A percentile compares a stretch with the other conserved stretches of the same genome.
These are phyloP conservation scores for Scolanthus callimorphus DNA, from an alignment of 92 coral and sea anemone species.

Conservation along the genomic window DNA sequence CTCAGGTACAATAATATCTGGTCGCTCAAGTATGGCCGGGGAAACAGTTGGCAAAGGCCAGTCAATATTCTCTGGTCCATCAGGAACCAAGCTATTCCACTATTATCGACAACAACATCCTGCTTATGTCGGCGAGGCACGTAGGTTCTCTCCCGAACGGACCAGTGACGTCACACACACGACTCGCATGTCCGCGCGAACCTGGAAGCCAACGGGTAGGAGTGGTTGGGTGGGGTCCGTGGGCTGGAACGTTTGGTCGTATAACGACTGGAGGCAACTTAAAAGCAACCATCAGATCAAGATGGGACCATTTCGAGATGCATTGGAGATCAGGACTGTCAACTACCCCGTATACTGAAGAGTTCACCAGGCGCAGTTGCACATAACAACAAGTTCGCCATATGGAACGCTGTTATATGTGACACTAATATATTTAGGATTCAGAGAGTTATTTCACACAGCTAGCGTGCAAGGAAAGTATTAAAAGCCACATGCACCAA, in stretches of 20 bases:
- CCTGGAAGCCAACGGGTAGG: constrained; percentile 42
- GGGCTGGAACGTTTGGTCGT: constrained; percentile 86
- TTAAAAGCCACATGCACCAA: too few species aligned
- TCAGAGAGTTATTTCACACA: too few species aligned
- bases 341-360: constrained; percentile 58
- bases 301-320: constrained; percentile 55
- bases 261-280: constrained; percentile 72
- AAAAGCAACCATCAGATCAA: constrained; percentile 63
- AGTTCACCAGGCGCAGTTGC: background rate
- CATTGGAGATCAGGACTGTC: constrained; percentile 34
- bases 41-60: constrained; percentile 52
- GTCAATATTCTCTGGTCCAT: constrained; percentile 71
- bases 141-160: constrained; percentile 44
- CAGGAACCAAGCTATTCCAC: constrained; percentile 52
- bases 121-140: constrained; percentile 46
- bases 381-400: too few species aligned
- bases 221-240: constrained; percentile 64
- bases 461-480: too few species aligned
- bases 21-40: constrained; percentile 37
- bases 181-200: constrained; percentile 42
- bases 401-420: too few species aligned
- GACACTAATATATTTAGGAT: too few species aligned
- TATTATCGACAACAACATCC: constrained; percentile 56
- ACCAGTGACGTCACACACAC: constrained; percentile 44
- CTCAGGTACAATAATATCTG: background rate